Evolutionary conservation across 2,888 invertebrate species (phyloP).

Genomic region (Cheilosia grossa): DNA sequence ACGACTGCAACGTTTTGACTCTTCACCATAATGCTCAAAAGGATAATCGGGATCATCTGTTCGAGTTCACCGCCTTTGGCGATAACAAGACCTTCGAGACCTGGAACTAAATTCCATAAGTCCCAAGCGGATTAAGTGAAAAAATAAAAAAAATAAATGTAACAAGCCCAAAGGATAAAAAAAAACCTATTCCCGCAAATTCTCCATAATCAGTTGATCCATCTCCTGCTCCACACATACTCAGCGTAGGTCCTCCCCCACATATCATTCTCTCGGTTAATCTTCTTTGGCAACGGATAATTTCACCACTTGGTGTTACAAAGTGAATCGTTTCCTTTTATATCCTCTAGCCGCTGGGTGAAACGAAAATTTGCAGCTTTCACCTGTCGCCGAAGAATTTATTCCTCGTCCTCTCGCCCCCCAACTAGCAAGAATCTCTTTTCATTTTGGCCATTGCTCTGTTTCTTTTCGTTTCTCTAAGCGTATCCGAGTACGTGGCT

Average conservation of each 20-base stretch:
- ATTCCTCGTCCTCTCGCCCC: conserved; percentile 26
- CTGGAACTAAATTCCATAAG: conserved; percentile 24
- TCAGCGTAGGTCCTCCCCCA: conserved; percentile 1
- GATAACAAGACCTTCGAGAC: conserved; percentile 5
- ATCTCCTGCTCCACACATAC: conserved; percentile 28
- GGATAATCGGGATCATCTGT: background rate
- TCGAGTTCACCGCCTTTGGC: background rate
- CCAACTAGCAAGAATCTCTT: conserved; percentile 11
- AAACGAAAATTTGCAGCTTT: conserved; percentile 71
- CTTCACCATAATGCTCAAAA: background rate
- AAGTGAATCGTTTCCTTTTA: conserved; percentile 72
- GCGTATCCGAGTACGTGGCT: conserved; percentile 54
- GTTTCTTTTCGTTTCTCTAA: conserved; percentile 28
- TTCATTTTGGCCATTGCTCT: conserved; percentile 52
- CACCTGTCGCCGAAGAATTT: conserved; percentile 71
- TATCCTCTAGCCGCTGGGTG: conserved; percentile 34
- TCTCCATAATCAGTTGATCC: conserved; percentile 61
- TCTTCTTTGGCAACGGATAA: conserved; percentile 66
- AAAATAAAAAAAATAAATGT: background rate
- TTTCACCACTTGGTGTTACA: conserved; percentile 72
- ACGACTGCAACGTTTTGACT: too few relatives aligned
- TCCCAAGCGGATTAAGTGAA: background rate
- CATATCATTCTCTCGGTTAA: conserved; percentile 56
- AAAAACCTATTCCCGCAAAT: conserved; percentile 38
- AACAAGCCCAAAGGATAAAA: conserved; percentile 8